Conservation (phyloP, 1,140 invertebrate species). For the Leptoteleia sp. region DNA sequence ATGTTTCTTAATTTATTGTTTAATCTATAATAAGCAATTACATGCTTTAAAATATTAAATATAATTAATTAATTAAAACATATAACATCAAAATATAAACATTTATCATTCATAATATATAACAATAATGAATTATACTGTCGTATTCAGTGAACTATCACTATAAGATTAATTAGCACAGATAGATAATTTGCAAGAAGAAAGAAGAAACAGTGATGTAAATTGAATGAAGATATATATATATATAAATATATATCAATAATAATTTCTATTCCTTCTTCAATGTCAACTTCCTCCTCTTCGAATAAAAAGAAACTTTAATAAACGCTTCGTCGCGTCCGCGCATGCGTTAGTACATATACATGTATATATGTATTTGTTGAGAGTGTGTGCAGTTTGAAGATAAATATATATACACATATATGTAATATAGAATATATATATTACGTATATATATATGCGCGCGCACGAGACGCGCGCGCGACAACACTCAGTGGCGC, state of each 20-base stretch:
- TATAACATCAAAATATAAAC: too few relatives aligned
- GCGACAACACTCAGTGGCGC: not conserved
- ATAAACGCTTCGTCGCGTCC: constrained; percentile 47
- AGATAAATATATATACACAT: constrained; percentile 65
- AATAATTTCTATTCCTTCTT: constrained; percentile 5
- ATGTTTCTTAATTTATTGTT: too few relatives aligned
- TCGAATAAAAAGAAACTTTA: constrained; percentile 11
- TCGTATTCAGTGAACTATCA: not conserved
- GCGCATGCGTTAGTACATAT: constrained; percentile 62
- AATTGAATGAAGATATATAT: constrained; percentile 13
- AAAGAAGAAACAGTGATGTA: constrained; percentile 9
- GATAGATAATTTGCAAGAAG: not conserved
- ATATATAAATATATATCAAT: constrained; percentile 12
- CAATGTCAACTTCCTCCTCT: not conserved
- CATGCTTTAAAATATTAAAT: too few relatives aligned
- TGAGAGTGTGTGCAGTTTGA: constrained; percentile 59
- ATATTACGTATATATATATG: constrained; percentile 69
- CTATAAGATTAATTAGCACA: too few relatives aligned
- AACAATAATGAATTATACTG: not conserved
- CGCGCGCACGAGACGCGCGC: constrained; percentile 1
- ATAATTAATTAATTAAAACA: too few relatives aligned
- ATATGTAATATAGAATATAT: constrained; percentile 68
- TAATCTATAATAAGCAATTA: too few relatives aligned
- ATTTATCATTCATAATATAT: too few relatives aligned
- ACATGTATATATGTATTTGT: constrained; percentile 66